A percentile compares a stretch with the other conserved stretches of the same genome.
Evolutionary conservation across 2,113 vertebrate genomes (phyloP).

Genomic region (Plectropomus leopardus): DNA sequence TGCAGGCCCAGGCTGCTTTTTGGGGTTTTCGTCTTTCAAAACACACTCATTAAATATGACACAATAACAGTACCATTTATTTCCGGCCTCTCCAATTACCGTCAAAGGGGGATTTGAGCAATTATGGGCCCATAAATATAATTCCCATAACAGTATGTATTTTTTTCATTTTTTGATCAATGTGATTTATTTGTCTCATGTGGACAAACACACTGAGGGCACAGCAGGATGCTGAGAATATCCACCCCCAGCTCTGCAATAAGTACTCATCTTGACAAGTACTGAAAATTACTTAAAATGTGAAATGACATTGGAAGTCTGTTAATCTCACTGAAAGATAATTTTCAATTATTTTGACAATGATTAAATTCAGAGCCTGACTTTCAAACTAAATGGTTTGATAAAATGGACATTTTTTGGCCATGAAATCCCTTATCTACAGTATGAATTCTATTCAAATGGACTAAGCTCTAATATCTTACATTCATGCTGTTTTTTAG

Average conservation of each 20-base stretch:
- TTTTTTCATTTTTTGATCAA: not conserved
- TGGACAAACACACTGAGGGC: conserved; percentile 5
- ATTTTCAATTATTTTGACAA: not conserved
- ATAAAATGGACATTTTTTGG: not conserved
- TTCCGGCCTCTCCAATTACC: conserved; percentile 54
- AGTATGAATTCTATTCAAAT: not conserved
- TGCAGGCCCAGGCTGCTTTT: conserved; percentile 66
- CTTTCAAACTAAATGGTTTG: not conserved
- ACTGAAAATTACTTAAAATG: not conserved
- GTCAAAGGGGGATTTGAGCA: conserved; percentile 41
- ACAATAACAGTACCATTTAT: conserved; percentile 65
- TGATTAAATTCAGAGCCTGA: not conserved
- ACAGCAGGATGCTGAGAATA: conserved; percentile 1
- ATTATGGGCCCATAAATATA: conserved; percentile 56
- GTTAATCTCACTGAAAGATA: not conserved
- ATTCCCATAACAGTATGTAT: conserved; percentile 29
- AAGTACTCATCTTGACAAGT: not conserved
- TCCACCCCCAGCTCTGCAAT: not conserved
- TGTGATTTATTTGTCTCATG: conserved; percentile 26
- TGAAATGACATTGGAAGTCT: not conserved
- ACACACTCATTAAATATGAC: conserved; percentile 75
- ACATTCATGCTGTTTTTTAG: not conserved
- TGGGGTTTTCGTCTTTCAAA: conserved; percentile 70
- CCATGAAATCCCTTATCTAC: not conserved
- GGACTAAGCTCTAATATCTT: not conserved